Evolutionary conservation across 2,797 vertebrate species (phyloP).

Genomic region (Pteropus rufus): DNA sequence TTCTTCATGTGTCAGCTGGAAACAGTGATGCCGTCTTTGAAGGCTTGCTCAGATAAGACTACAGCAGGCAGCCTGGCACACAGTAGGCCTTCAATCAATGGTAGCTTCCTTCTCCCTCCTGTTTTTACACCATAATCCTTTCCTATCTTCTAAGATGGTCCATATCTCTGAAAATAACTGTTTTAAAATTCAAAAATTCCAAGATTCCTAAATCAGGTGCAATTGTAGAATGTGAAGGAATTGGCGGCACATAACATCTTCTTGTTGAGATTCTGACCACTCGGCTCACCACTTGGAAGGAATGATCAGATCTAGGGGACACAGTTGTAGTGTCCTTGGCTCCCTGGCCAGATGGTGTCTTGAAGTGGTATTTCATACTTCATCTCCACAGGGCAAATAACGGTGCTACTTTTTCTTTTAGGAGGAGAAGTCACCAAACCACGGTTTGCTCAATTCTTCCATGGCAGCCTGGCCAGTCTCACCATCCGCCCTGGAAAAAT

Average conservation of each 20-base stretch:
- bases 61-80: not conserved
- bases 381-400: not conserved
- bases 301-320: not conserved
- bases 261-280: not conserved
- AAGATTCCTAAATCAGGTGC: not conserved
- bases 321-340: not conserved
- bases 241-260: not conserved
- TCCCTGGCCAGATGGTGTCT: not conserved
- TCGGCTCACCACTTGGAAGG: not conserved
- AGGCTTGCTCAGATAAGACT: not conserved
- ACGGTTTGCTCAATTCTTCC: conserved; percentile 95
- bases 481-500: conserved; percentile 95
- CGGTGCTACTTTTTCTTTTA: conserved; percentile 51
- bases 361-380: not conserved
- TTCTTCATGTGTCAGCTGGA: not conserved
- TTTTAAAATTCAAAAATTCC: conserved; percentile 40
- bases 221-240: not conserved
- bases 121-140: not conserved
- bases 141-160: not conserved
- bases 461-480: conserved; percentile 96
- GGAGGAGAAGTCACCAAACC: conserved; percentile 96
- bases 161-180: not conserved
- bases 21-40: not conserved
- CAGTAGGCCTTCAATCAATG: not conserved
- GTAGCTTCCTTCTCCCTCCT: not conserved